Evolutionary conservation across 2,113 vertebrate genomes (phyloP).

Genomic region (human): DNA sequence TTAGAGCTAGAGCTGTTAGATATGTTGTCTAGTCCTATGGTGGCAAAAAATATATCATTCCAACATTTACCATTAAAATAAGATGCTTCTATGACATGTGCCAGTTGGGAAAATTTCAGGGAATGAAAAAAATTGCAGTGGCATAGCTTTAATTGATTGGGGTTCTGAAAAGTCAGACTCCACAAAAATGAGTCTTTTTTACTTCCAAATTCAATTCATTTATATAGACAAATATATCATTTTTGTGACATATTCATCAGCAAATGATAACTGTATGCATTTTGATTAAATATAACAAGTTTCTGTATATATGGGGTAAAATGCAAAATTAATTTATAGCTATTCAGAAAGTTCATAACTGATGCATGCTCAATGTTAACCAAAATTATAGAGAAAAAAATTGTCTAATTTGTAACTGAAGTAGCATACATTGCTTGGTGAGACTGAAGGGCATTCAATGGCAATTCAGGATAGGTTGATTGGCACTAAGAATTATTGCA

Average conservation of each 20-base stretch:
- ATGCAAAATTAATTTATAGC: neutral
- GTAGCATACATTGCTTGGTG: neutral
- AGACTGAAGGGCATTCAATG: neutral
- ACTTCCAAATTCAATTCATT: neutral
- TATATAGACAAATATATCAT: neutral
- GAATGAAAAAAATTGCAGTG: neutral
- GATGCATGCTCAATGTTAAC: neutral
- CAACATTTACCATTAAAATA: neutral
- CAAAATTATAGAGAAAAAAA: slow-evolving; percentile 46
- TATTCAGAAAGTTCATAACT: slow-evolving; percentile 49
- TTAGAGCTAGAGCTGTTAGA: neutral
- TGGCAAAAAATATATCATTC: neutral
- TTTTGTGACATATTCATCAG: slow-evolving; percentile 26
- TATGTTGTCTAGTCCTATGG: neutral
- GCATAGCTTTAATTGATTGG: neutral
- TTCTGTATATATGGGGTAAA: neutral
- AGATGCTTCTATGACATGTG: neutral
- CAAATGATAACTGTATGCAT: neutral
- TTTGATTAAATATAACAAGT: neutral
- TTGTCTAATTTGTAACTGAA: slow-evolving; percentile 46
- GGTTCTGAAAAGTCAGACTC: neutral
- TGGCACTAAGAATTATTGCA: slow-evolving; percentile 67
- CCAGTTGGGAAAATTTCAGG: neutral
- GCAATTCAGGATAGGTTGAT: slow-evolving; percentile 55
- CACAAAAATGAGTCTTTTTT: neutral